Conservation (phyloP, 1,140 invertebrate species). For the Parapsyche elsis region DNA sequence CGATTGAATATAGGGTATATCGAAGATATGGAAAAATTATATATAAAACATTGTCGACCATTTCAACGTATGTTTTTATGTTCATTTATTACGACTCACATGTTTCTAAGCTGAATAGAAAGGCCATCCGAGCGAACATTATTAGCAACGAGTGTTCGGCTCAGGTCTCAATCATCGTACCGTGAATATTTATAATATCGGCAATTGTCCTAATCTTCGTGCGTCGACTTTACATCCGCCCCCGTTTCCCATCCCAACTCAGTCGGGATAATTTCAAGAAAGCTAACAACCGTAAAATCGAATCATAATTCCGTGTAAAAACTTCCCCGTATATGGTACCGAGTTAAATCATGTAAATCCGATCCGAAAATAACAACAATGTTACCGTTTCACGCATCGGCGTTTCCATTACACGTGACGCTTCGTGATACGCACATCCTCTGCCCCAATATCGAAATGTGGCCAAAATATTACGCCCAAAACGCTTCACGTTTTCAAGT, state of each 20-base stretch:
- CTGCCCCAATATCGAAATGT: not conserved
- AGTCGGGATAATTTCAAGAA: constrained; percentile 38
- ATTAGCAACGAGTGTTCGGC: not conserved
- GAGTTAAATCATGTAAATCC: constrained; percentile 52
- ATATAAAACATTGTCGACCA: too few relatives aligned
- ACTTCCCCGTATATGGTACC: constrained; percentile 39
- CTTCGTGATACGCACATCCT: constrained; percentile 26
- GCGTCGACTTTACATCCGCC: constrained; percentile 33
- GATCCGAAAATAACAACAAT: constrained; percentile 46
- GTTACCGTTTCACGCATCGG: constrained; percentile 39
- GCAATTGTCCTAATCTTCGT: constrained; percentile 40
- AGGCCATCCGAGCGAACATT: not conserved
- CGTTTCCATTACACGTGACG: constrained; percentile 2
- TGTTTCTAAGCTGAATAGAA: too few relatives aligned
- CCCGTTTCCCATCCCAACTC: constrained; percentile 23
- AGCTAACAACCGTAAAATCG: constrained; percentile 51
- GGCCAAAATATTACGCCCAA: not conserved
- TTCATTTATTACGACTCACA: too few relatives aligned
- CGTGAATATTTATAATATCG: constrained; percentile 48
- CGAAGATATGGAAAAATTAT: too few relatives aligned
- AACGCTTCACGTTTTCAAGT: not conserved
- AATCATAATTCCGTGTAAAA: constrained; percentile 49
- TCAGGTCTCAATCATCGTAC: constrained; percentile 8
- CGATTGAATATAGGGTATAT: too few relatives aligned
- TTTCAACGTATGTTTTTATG: too few relatives aligned